Base-by-base conservation (phyloP, 1,140 invertebrate genomes). In the Matsumurasca onukii region DNA sequence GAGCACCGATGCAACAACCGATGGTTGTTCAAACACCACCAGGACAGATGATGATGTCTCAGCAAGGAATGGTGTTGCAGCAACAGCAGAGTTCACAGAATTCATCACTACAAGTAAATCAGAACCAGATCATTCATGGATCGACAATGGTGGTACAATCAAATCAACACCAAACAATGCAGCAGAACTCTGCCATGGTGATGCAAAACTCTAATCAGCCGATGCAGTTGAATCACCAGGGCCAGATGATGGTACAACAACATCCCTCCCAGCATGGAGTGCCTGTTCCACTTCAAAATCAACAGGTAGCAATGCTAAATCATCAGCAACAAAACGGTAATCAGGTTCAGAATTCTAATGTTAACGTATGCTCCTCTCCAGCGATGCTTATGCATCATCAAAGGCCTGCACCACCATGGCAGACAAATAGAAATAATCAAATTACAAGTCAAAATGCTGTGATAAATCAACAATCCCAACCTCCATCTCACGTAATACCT, bases 231-330 rank as follows among this genome's bases (percentile, higher is more conserved):
- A 51, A 65, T 27, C 62, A 65, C 22, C 62, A 65, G 31, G 48
- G 48, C 25, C 62, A 65, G 17, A 57, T 77, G 5, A 79, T 79
- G 71, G 77, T 79, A 62, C 69, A 75, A 24, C 78, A 80, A 62
- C 75, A 77, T 45, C 39, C 66, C 2, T 5, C 22, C 15, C 61
- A 64, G 45, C 68, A 69, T 29, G 62, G 62, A 51, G 39, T 65
- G 25, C 68, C 64, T 31, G 68, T 69, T 12, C 68, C 64, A 30
- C 17, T 65, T 12, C 29, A 17, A 17, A 49, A 34, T 31, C 68
- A 69, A 48, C 68, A 69, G 34, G 49, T 68, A 3, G 31, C 30
- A 20, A n/a, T 66, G 24, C 65, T 66, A 55, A 65, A 65, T 29
- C 61, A 52, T 51, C 68, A 67, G 39, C 66, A 67, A 48, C 66